Percentiles rank a stretch among this genome's conserved stretches.
Evolutionary conservation across 1,140 invertebrate species (phyloP).

Genomic region (Chrysopa pallens): DNA sequence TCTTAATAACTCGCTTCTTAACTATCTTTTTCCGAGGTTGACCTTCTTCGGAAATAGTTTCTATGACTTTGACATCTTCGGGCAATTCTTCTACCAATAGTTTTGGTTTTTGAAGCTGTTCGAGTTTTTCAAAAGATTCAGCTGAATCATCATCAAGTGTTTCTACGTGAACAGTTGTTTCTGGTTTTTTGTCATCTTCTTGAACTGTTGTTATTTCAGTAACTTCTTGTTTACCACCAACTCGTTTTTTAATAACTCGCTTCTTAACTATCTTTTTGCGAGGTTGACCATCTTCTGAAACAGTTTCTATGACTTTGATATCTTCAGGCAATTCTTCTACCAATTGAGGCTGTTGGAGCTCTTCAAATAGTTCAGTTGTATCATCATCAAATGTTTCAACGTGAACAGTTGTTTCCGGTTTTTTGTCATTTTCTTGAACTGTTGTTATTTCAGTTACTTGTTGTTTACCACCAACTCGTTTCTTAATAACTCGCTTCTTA

Average conservation of each 20-base stretch:
- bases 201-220: slow-evolving; percentile 9
- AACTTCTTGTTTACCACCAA: slow-evolving; percentile 8
- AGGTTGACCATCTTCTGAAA: background rate
- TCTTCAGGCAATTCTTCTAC: slow-evolving; percentile 8
- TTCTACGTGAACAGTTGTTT: slow-evolving; percentile 1
- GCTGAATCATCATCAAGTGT: background rate
- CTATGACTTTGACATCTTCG: background rate
- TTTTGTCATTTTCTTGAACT: slow-evolving; percentile 8
- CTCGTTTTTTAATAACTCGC: slow-evolving; percentile 2
- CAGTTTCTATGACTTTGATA: slow-evolving; percentile 5
- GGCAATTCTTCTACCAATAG: background rate
- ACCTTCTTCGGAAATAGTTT: background rate
- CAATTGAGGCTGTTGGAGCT: background rate
- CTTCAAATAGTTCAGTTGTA: slow-evolving; percentile 1
- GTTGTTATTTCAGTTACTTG: slow-evolving; percentile 8
- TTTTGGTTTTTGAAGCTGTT: background rate
- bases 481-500: slow-evolving; percentile 6
- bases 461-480: slow-evolving; percentile 4
- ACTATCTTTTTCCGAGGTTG: background rate
- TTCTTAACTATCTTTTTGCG: background rate
- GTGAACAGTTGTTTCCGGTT: slow-evolving; percentile 6
- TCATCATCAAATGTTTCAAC: slow-evolving; percentile 7
- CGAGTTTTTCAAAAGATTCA: background rate
- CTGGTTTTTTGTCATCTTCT: slow-evolving; percentile 7
- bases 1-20: slow-evolving; percentile 4